Percentiles rank a stretch among this genome's conserved stretches.
Conservation (phyloP, 2,113 vertebrate species). For the Tringa solitaria region DNA sequence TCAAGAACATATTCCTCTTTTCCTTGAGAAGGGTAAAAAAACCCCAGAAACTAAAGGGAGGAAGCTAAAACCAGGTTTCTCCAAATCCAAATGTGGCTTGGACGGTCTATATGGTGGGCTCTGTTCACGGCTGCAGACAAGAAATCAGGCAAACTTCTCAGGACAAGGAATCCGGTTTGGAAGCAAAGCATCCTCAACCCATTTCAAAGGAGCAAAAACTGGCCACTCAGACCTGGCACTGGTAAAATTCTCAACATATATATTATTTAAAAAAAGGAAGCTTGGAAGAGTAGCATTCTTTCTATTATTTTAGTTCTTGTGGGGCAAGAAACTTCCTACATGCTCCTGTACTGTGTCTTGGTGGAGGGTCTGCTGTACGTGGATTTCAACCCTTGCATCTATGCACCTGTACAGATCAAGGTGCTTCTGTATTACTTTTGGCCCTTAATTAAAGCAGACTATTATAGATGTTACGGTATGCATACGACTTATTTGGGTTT, state of each 20-base stretch:
- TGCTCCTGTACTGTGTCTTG: neutral
- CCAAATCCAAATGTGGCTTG: neutral
- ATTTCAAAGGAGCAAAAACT: neutral
- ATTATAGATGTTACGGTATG: neutral
- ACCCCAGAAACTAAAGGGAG: no score
- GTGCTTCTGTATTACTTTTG: neutral
- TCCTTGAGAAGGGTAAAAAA: neutral
- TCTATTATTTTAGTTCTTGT: neutral
- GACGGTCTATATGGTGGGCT: neutral
- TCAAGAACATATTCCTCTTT: rapidly evolving
- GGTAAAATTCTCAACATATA: neutral
- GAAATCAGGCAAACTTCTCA: neutral
- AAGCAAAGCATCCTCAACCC: neutral
- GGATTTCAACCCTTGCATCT: neutral
- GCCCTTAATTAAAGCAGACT: neutral
- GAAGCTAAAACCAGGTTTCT: neutral
- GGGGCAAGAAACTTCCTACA: neutral
- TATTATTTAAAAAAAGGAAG: neutral
- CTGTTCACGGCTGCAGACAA: neutral
- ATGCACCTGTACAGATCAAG: neutral
- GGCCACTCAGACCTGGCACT: neutral
- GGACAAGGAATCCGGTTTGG: neutral
- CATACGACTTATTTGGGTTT: neutral
- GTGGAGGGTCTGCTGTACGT: neutral
- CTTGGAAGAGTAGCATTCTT: neutral